These are phyloP conservation scores for Acestrorhynchus altus DNA, from an alignment of 2,797 vertebrate species.

Conservation along the genomic window DNA sequence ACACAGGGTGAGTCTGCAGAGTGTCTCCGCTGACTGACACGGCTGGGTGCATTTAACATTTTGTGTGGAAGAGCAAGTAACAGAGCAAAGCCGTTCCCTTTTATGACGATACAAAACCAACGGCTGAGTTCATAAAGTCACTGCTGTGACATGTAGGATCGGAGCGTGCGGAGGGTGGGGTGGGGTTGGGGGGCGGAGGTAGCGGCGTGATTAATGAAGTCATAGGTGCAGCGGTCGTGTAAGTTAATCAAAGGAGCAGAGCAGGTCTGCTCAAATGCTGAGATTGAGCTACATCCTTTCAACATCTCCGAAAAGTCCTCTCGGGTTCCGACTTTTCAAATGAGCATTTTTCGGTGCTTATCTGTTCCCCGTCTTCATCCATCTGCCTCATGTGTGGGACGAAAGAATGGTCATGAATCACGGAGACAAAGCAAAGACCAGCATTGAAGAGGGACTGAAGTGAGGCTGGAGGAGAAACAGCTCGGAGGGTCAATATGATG, in stretches of 20 bases:
- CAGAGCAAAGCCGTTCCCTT: background rate
- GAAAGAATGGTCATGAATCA: background rate
- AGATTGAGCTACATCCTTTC: background rate
- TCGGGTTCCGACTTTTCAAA: no score
- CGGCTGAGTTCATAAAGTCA: background rate
- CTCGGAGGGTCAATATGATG: background rate
- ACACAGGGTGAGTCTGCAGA: background rate
- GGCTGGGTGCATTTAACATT: conserved; percentile 7
- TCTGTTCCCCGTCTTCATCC: background rate
- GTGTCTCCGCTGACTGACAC: background rate
- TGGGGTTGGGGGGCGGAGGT: background rate
- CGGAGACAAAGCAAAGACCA: background rate
- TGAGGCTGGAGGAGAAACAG: background rate
- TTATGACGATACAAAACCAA: background rate
- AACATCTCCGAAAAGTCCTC: background rate
- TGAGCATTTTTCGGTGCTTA: background rate
- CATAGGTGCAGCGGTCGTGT: background rate
- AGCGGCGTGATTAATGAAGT: background rate
- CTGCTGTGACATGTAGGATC: background rate
- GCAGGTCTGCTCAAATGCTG: background rate
- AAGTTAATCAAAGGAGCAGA: background rate
- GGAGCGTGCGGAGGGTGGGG: background rate
- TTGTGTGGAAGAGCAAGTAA: background rate
- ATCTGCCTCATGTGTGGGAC: background rate
- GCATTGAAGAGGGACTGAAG: background rate